A percentile compares a stretch with the other conserved stretches of the same genome.
phyloP scores from a whole-genome alignment of 2,113 vertebrate genomes.

The Myodes glareolus region DNA sequence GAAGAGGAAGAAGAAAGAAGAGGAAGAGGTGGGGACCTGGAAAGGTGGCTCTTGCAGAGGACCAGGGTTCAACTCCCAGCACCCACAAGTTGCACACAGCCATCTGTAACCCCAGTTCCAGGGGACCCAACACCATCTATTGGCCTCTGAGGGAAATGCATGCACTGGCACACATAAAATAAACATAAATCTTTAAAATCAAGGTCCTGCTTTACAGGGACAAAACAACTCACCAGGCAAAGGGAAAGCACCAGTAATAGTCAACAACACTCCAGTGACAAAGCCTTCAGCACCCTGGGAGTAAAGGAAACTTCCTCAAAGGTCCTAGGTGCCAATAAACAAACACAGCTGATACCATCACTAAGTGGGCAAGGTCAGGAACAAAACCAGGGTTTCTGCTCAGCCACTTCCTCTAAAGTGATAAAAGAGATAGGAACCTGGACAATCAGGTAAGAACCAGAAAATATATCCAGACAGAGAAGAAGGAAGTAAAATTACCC shows the following conservation, averaged over 20 bases:
- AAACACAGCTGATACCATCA: neutral
- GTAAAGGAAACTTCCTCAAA: neutral
- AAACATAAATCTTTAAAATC: neutral
- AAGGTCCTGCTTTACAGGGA: neutral
- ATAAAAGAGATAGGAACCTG: neutral
- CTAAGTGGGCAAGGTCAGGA: neutral
- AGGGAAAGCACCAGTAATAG: neutral
- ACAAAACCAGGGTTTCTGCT: neutral
- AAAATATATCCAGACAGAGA: neutral
- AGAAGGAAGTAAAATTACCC: neutral
- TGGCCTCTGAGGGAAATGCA: neutral
- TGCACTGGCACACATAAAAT: neutral
- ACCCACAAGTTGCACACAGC: neutral
- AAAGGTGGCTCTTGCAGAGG: neutral
- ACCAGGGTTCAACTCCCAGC: neutral
- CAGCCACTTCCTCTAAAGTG: neutral
- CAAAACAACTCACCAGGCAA: neutral
- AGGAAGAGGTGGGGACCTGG: neutral
- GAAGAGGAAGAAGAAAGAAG: too few relatives aligned
- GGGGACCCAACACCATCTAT: neutral
- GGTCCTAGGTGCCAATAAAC: neutral
- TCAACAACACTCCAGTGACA: neutral
- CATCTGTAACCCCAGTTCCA: neutral
- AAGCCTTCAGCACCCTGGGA: neutral
- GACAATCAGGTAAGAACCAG: neutral